Conservation (phyloP, 2,113 vertebrate genomes). For the Brienomyrus brachyistius region DNA sequence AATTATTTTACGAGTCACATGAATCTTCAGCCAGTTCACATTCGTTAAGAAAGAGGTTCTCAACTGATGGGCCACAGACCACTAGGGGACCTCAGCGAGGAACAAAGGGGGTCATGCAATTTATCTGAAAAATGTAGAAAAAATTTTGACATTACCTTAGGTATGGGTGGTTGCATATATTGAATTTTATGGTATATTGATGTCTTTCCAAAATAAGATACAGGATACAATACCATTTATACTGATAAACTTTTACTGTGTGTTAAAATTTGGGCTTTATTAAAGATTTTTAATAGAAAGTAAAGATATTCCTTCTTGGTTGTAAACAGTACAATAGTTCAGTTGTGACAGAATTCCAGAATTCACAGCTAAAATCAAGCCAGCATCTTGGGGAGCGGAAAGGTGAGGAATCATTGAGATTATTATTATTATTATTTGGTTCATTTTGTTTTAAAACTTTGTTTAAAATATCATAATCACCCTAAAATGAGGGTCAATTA, state of each 20-base stretch:
- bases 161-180: not conserved
- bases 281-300: too few species aligned
- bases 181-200: not conserved
- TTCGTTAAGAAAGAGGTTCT: not conserved
- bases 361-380: not conserved
- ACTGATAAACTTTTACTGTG: not conserved
- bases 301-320: too few species aligned
- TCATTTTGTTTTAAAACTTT: too few species aligned
- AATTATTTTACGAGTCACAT: conserved; percentile 1
- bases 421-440: too few species aligned
- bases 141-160: not conserved
- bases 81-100: not conserved
- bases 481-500: too few species aligned
- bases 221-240: not conserved
- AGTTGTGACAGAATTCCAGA: not conserved
- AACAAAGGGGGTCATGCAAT: not conserved
- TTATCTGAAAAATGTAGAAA: not conserved
- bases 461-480: too few species aligned
- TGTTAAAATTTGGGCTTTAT: not conserved
- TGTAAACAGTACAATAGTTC: too few species aligned
- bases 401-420: too few species aligned
- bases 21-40: not conserved
- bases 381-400: too few species aligned
- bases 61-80: not conserved
- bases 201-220: not conserved